Evolutionary conservation across 2,888 invertebrate genomes (phyloP).

Genomic region (Atrina japonica): DNA sequence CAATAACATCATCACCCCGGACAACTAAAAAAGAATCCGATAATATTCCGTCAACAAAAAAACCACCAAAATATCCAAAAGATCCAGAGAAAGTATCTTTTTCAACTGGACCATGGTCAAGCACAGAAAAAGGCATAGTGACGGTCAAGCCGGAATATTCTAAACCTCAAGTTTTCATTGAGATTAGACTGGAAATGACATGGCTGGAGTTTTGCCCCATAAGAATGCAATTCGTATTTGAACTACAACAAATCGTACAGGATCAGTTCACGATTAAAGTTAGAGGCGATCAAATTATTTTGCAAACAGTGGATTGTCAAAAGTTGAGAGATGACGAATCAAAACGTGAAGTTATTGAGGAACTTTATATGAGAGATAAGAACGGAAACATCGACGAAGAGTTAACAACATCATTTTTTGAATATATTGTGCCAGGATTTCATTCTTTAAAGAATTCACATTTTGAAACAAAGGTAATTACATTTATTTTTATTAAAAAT

Average conservation of each 20-base stretch:
- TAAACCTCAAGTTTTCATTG: constrained; percentile 59
- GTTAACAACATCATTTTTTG: constrained; percentile 60
- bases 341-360: constrained; percentile 52
- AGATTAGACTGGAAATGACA: constrained; percentile 65
- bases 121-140: not conserved
- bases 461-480: constrained; percentile 63
- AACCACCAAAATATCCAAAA: constrained; percentile 9
- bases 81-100: not conserved
- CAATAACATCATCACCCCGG: not conserved
- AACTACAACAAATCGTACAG: constrained; percentile 41
- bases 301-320: not conserved
- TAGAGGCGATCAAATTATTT: constrained; percentile 1
- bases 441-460: constrained; percentile 37
- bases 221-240: constrained; percentile 45
- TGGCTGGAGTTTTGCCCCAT: constrained; percentile 62
- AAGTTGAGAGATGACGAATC: not conserved
- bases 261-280: constrained; percentile 19
- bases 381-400: constrained; percentile 60
- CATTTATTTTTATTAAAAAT: not conserved
- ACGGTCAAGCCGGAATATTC: constrained; percentile 1
- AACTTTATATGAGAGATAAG: constrained; percentile 64
- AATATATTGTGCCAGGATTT: constrained; percentile 58
- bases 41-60: constrained; percentile 7
- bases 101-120: not conserved
- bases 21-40: constrained; percentile 12